Base-by-base conservation (phyloP, 1,140 invertebrate species). In the Polypedilum vanderplanki region DNA sequence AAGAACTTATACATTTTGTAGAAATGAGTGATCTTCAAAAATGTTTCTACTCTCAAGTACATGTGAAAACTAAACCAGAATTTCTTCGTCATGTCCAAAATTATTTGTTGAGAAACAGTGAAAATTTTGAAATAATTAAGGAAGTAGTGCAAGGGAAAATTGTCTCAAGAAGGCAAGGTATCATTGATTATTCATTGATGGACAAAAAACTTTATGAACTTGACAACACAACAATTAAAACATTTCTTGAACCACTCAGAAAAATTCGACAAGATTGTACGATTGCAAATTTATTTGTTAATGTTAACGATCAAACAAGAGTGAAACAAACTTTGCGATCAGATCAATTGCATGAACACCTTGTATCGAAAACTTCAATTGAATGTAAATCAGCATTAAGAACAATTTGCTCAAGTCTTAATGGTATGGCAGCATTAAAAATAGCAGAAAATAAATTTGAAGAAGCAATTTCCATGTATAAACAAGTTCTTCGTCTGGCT, bases 221-320 rank as follows among this genome's bases (percentile, higher is more conserved):
- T 9, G 20, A 70, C 75, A 75, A 75, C 75, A 33, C 77, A 65
- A 73, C 74, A 75, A 74, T 75, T 75, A 33, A 75, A 74, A 75
- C 85, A 83, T 76, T 92, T 64, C 77, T 93, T 75, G 81, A 83
- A 75, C 91, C 91, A 3, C 83, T 93, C 41, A 78, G 90, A 64
- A 85, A 86, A 64, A 83, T 93, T 64, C 84, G 91, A 1, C 89
- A 92, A 81, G 90, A 90, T 0, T 93, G 91, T 80, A 88, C 87
- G 18, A 88, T 93, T 82, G 91, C 91, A 1, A 89, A 90, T 79
- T 76, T 82, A 18, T 67, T 75, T 40, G 15, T 40, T n/a, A 20
- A 57, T 12, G 24, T 18, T 1, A 75, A 17, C 5, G 41, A 75
- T 9, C 75, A 75, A 10, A 24, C 76, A 8, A 64, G 76, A 40